These are phyloP conservation scores for Ctenoplectra terminalis DNA, from an alignment of 1,140 invertebrate genomes.

Conservation along the genomic window DNA sequence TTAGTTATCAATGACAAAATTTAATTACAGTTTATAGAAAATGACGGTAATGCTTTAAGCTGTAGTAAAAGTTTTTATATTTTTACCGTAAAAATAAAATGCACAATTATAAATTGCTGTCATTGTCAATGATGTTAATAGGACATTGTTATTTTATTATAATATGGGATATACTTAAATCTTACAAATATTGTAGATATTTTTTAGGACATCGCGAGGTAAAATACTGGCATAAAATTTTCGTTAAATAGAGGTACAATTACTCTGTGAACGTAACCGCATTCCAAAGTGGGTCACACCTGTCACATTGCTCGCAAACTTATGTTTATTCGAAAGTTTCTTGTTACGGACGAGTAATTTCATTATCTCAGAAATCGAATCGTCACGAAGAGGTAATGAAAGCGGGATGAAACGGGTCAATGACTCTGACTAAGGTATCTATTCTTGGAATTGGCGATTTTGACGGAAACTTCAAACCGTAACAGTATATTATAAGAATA, in stretches of 20 bases:
- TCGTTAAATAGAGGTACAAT: neutral
- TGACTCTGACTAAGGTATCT: neutral
- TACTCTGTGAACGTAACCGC: conserved; percentile 8
- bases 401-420: neutral
- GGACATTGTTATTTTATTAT: too few relatives aligned
- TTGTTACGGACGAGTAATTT: conserved; percentile 14
- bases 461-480: neutral
- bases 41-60: too few relatives aligned
- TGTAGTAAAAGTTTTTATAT: too few relatives aligned
- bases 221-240: neutral
- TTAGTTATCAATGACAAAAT: too few relatives aligned
- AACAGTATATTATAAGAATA: neutral
- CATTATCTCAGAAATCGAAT: conserved; percentile 10
- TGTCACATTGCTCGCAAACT: conserved; percentile 8
- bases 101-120: too few relatives aligned
- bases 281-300: conserved; percentile 29
- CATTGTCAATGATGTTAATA: too few relatives aligned
- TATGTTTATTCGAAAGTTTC: conserved; percentile 36
- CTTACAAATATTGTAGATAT: neutral
- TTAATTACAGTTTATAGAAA: too few relatives aligned
- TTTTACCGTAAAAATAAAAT: too few relatives aligned
- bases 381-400: neutral
- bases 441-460: neutral
- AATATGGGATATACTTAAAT: neutral
- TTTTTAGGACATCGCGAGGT: neutral